Evolutionary conservation across 92 coral and sea anemone species (phyloP).

Genomic region (Pocillopora grandis): DNA sequence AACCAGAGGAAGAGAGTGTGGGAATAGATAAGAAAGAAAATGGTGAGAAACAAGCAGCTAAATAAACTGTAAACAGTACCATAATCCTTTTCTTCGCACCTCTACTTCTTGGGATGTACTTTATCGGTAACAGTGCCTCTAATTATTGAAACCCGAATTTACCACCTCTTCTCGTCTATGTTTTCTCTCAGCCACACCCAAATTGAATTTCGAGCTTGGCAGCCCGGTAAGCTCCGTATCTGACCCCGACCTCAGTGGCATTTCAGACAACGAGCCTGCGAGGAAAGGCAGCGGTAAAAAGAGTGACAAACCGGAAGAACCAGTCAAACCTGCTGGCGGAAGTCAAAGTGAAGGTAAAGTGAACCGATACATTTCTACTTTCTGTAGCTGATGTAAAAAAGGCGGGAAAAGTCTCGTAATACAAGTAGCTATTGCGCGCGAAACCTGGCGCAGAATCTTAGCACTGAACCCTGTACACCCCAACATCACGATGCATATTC

Average conservation of each 20-base stretch:
- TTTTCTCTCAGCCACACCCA: constrained; percentile 41
- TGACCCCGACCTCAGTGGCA: constrained; percentile 91
- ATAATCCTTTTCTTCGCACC: too few species aligned
- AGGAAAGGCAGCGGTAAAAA: constrained; percentile 31
- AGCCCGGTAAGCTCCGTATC: constrained; percentile 92
- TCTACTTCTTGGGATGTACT: too few species aligned
- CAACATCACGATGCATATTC: too few species aligned
- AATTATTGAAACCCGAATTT: background rate
- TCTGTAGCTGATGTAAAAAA: background rate
- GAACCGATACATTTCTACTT: background rate
- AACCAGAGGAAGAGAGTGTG: constrained; percentile 8
- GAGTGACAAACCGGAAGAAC: constrained; percentile 9
- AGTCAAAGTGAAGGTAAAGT: constrained; percentile 71
- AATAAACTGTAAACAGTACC: too few species aligned
- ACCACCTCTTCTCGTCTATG: background rate
- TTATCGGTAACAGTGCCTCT: too few species aligned
- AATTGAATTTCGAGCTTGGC: constrained; percentile 60
- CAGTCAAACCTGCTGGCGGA: constrained; percentile 38
- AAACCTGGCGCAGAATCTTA: background rate
- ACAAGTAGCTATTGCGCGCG: background rate
- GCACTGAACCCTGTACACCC: too few species aligned
- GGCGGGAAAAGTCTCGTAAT: background rate
- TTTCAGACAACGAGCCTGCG: constrained; percentile 51
- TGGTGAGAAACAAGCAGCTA: background rate
- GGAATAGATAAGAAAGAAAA: constrained; percentile 16